phyloP scores from a whole-genome alignment of 2,797 vertebrate genomes.

The Myripristis jacobus region DNA sequence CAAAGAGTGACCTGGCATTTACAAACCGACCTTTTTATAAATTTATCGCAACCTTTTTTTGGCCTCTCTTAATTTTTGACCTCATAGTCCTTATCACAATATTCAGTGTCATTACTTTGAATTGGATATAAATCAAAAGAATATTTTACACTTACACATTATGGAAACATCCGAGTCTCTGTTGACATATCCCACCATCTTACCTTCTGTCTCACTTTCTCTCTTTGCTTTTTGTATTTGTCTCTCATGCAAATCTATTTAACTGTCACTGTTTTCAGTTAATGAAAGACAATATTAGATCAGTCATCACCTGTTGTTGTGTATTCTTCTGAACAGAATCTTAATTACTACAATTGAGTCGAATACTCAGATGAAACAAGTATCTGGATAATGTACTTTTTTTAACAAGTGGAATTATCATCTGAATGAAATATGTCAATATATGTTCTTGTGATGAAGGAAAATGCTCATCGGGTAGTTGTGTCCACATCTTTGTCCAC shows the following conservation, averaged over 20 bases:
- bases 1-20: constrained; percentile 61
- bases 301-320: no score
- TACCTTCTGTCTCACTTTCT: neutral
- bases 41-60: constrained; percentile 46
- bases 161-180: no score
- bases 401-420: no score
- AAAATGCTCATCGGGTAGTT: no score
- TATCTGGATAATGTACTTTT: no score
- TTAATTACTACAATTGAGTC: no score
- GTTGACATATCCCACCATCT: neutral
- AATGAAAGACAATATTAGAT: neutral
- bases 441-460: no score
- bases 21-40: constrained; percentile 52
- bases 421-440: no score
- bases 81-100: constrained; percentile 24
- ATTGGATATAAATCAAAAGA: constrained; percentile 38
- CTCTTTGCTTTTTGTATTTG: neutral
- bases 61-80: constrained; percentile 32
- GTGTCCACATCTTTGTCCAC: no score
- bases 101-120: constrained; percentile 10
- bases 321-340: no score
- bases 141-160: neutral
- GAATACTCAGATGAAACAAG: no score
- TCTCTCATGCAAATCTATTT: neutral
- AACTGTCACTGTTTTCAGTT: neutral